Evolutionary conservation across 2,888 invertebrate species (phyloP), one percentile per base, ranked within the genome.

Genomic region (Patella caerulea): DNA sequence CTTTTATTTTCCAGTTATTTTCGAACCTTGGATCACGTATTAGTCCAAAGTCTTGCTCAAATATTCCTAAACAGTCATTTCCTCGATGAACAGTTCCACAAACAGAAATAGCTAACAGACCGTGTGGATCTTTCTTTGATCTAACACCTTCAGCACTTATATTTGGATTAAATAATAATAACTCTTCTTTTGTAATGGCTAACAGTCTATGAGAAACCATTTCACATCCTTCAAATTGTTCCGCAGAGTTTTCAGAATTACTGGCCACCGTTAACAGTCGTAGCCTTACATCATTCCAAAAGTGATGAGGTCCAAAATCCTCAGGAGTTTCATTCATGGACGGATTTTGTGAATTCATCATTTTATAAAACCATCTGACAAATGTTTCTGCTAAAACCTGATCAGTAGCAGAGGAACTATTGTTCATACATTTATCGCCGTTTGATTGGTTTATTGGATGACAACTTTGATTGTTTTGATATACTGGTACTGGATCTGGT

Each of bases 1-100:
- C 93, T 88, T 94, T 95, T 34, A 95, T 93, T 90, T 94, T 95
- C 94, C 94, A 95, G 87, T 94, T 94, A 86, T 94, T 94, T n/a
- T 93, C 92, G 53, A 92, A 90, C 74, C 91, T 92, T 0, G 95
- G 94, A 89, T 95, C 95, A 80, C 94, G 92, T 34, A 94, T 92
- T 69, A 95, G 90, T 2, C 94, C 94, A 91, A 95, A 95, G 71
- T 93, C 91, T 85, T 94, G 94, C 86, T 95, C 94, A 88, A 95
- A 95, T 54, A 94, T 91, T 2, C 95, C 95, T 1, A 94, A 93
- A 82, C 93, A 93, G 53, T 84, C 76, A 74, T 91, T 90, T 5
- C 91, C 88, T 4, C 92, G 90, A 87, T 95, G 95, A 55, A 95
- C 87, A 0, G 94, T 94, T 24, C 95, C 95, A 90, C 94, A 94